Conservation (phyloP, 2,797 vertebrate species). For the Salmo trutta region DNA sequence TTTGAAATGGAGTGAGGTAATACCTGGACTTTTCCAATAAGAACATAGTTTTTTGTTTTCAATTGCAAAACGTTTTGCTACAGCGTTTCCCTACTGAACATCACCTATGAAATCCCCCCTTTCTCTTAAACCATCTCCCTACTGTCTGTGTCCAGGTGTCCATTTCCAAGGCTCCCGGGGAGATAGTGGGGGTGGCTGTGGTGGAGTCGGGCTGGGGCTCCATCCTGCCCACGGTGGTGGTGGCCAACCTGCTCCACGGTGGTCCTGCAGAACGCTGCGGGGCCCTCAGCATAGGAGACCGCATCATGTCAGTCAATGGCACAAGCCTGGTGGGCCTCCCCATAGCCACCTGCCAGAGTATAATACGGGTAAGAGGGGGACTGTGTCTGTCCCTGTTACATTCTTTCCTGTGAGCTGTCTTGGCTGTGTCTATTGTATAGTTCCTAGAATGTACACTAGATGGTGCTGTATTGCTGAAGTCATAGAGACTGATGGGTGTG, state of each 20-base stretch:
- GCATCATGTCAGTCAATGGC: conserved; percentile 90
- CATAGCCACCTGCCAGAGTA: conserved; percentile 86
- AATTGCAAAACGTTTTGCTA: too few relatives aligned
- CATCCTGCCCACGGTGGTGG: conserved; percentile 92
- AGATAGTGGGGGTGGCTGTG: conserved; percentile 89
- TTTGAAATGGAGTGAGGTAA: too few relatives aligned
- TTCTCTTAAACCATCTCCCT: neutral
- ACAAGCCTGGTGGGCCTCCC: conserved; percentile 94
- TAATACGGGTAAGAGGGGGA: conserved; percentile 83
- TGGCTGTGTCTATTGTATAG: too few relatives aligned
- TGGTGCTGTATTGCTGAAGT: conserved; percentile 31
- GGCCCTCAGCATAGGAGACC: conserved; percentile 93
- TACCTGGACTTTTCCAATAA: too few relatives aligned
- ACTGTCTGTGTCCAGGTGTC: conserved; percentile 72
- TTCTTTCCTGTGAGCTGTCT: neutral
- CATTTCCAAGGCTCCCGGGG: conserved; percentile 85
- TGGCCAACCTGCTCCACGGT: conserved; percentile 92
- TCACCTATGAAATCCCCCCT: neutral
- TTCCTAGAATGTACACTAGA: conserved; percentile 44
- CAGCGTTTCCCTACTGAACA: neutral
- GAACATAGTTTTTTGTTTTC: neutral
- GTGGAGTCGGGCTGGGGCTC: conserved; percentile 98
- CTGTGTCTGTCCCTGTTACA: too few relatives aligned
- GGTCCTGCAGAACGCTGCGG: conserved; percentile 88
- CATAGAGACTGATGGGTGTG: neutral